Evolutionary conservation across 2,113 vertebrate species (phyloP).

Genomic region (Pterophyllum scalare): DNA sequence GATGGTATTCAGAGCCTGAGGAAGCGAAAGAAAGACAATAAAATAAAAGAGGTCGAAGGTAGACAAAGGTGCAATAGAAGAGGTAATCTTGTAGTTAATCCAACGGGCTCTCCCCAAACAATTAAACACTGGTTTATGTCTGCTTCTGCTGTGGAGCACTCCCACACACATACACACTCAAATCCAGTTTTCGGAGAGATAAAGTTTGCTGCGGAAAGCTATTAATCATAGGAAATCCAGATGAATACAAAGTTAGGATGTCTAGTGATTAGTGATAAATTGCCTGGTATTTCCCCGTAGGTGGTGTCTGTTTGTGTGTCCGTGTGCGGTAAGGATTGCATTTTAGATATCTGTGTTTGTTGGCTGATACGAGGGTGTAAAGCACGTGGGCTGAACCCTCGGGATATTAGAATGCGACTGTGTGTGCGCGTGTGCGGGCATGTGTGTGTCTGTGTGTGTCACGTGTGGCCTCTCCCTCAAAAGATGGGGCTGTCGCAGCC

Average conservation of each 20-base stretch:
- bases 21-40: not conserved
- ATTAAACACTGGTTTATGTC: slow-evolving; percentile 73
- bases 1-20: slow-evolving; percentile 10
- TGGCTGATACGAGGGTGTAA: slow-evolving; percentile 42
- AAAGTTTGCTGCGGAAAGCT: slow-evolving; percentile 69
- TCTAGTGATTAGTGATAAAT: slow-evolving; percentile 77
- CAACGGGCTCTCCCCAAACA: slow-evolving; percentile 64
- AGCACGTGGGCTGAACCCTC: slow-evolving; percentile 61
- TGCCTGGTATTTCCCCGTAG: slow-evolving; percentile 72
- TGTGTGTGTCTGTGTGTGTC: slow-evolving; percentile 55
- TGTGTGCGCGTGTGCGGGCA: slow-evolving; percentile 28
- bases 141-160: slow-evolving; percentile 51
- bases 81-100: slow-evolving; percentile 57
- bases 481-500: slow-evolving; percentile 77
- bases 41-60: slow-evolving; percentile 11
- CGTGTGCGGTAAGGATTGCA: slow-evolving; percentile 24
- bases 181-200: slow-evolving; percentile 52
- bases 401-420: slow-evolving; percentile 60
- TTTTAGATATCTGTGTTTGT: slow-evolving; percentile 27
- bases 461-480: slow-evolving; percentile 60
- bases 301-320: slow-evolving; percentile 50
- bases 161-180: slow-evolving; percentile 20
- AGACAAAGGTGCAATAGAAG: slow-evolving; percentile 39
- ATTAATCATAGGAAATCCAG: slow-evolving; percentile 78
- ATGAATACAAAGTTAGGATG: slow-evolving; percentile 74